Conservation (phyloP, 1,140 invertebrate species). For the Rhagoletis pomonella region DNA sequence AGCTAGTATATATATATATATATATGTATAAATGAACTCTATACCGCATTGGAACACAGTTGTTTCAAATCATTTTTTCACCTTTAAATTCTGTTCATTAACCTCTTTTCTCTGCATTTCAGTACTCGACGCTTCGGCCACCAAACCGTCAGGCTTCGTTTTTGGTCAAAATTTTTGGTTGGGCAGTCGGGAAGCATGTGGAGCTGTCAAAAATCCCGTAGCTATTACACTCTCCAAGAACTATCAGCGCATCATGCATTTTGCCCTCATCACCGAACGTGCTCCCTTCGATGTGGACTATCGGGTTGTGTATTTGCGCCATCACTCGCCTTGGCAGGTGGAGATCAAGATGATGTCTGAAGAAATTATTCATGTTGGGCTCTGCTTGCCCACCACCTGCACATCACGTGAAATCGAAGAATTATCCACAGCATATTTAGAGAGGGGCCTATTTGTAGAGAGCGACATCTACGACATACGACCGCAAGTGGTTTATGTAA, state of each 20-base stretch:
- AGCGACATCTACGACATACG: slow-evolving; percentile 68
- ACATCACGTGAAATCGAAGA: slow-evolving; percentile 65
- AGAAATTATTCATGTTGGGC: slow-evolving; percentile 70
- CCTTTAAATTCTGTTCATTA: neutral
- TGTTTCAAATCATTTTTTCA: neutral
- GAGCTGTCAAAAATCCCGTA: slow-evolving; percentile 62
- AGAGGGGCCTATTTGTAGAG: slow-evolving; percentile 60
- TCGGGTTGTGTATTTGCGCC: slow-evolving; percentile 68
- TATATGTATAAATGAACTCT: too few species aligned
- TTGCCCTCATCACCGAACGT: slow-evolving; percentile 65
- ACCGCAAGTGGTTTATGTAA: slow-evolving; percentile 69
- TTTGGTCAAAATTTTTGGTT: slow-evolving; percentile 73
- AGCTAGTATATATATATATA: too few species aligned
- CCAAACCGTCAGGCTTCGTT: slow-evolving; percentile 67
- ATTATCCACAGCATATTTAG: slow-evolving; percentile 64
- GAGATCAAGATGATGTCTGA: slow-evolving; percentile 72
- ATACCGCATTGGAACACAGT: too few species aligned
- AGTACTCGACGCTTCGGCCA: slow-evolving; percentile 72
- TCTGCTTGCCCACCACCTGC: slow-evolving; percentile 70
- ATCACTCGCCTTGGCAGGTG: slow-evolving; percentile 72
- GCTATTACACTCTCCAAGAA: slow-evolving; percentile 67
- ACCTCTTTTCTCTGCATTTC: slow-evolving; percentile 35
- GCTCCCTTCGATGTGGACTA: slow-evolving; percentile 71
- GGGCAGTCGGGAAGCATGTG: slow-evolving; percentile 67
- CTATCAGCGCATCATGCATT: slow-evolving; percentile 68